Evolutionary conservation across 1,140 invertebrate species (phyloP).

Genomic region (Bombyx mori): DNA sequence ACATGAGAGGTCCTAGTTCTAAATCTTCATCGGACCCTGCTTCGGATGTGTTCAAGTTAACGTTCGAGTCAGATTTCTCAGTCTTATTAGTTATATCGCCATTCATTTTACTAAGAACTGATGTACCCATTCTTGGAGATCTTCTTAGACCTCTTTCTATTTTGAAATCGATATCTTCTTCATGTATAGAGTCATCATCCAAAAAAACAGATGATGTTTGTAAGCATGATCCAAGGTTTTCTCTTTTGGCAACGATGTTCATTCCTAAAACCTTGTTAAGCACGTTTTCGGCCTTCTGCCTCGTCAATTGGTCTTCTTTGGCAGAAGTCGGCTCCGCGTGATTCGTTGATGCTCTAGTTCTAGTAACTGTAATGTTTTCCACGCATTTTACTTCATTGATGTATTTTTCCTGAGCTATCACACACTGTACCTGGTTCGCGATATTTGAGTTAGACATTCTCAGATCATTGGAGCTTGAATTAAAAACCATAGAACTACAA

Average conservation of each 20-base stretch:
- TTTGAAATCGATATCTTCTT: constrained; percentile 59
- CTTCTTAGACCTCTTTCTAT: constrained; percentile 54
- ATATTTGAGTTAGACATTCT: constrained; percentile 65
- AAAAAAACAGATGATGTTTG: constrained; percentile 62
- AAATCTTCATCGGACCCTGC: constrained; percentile 63
- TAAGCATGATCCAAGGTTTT: constrained; percentile 55
- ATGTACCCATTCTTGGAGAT: constrained; percentile 62
- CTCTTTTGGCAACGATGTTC: constrained; percentile 61
- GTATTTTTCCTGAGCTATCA: constrained; percentile 70
- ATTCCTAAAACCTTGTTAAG: constrained; percentile 65
- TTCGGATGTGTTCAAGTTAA: constrained; percentile 48
- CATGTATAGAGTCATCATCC: constrained; percentile 58
- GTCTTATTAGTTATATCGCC: constrained; percentile 59
- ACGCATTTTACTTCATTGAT: constrained; percentile 69
- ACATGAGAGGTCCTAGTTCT: constrained; percentile 75
- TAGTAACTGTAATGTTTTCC: constrained; percentile 63
- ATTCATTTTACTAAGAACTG: constrained; percentile 62
- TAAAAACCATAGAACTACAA: constrained; percentile 70
- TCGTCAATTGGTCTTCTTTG: constrained; percentile 56
- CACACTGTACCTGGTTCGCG: constrained; percentile 65
- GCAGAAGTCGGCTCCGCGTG: constrained; percentile 40
- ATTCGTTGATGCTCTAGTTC: constrained; percentile 41
- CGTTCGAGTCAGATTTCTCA: constrained; percentile 36
- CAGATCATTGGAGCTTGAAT: constrained; percentile 65
- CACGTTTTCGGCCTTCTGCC: constrained; percentile 64